Conservation (phyloP, 1,140 invertebrate species). For the Lepidotrigona ventralis region DNA sequence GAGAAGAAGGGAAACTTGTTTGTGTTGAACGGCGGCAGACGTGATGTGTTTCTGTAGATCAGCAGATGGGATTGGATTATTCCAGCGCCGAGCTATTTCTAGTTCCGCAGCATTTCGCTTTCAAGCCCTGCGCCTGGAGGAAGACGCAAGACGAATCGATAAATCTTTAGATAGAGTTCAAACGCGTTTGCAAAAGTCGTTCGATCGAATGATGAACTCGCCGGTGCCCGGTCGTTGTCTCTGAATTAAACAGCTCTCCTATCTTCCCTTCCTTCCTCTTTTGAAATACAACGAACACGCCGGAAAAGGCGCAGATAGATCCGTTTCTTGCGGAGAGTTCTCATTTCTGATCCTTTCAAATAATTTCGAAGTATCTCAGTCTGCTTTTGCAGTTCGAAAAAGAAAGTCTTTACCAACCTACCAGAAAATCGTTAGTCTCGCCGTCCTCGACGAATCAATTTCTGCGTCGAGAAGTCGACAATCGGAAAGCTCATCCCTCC, state of each 20-base stretch:
- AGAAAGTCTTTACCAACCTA: no score
- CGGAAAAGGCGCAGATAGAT: not conserved
- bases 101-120: constrained; percentile 24
- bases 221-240: constrained; percentile 4
- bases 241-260: not conserved
- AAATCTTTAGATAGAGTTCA: constrained; percentile 28
- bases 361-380: not conserved
- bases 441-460: not conserved
- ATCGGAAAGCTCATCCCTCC: not conserved
- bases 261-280: no score
- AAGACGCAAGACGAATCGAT: constrained; percentile 36
- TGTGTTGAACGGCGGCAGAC: no score
- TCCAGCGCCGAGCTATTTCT: constrained; percentile 25
- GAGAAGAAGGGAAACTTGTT: no score
- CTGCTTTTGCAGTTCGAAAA: no score
- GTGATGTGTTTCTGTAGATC: not conserved
- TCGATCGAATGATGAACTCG: constrained; percentile 27
- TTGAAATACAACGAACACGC: not conserved
- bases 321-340: not conserved
- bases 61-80: constrained; percentile 18
- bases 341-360: not conserved
- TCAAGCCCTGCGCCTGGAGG: not conserved
- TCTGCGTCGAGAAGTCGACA: not conserved
- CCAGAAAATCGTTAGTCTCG: not conserved
- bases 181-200: constrained; percentile 20